These are phyloP conservation scores for Ammodytes marinus DNA, from an alignment of 2,113 vertebrate species.

Conservation along the genomic window DNA sequence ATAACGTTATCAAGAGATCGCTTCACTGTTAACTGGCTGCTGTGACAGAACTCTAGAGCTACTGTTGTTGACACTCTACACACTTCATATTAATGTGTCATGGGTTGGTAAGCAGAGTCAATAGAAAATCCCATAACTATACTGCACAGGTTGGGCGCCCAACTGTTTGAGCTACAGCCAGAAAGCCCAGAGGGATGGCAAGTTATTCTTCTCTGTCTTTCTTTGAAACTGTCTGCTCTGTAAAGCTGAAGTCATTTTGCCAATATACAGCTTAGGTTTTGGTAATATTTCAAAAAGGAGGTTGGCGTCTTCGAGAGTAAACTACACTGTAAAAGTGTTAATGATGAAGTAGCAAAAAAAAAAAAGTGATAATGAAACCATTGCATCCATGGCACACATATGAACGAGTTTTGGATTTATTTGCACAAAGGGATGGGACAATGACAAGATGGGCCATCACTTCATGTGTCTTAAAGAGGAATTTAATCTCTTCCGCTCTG, in stretches of 20 bases:
- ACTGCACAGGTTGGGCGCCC: conserved; percentile 1
- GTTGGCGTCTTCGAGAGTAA: neutral
- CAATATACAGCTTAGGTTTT: neutral
- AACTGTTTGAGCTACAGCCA: neutral
- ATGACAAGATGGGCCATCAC: too few species aligned
- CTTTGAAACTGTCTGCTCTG: neutral
- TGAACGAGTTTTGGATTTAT: too few species aligned
- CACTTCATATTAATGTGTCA: conserved; percentile 15
- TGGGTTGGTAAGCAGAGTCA: neutral
- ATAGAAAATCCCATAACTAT: conserved; percentile 6
- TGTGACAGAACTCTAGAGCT: neutral
- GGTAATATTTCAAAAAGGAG: neutral
- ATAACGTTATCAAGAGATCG: neutral
- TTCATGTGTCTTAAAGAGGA: too few species aligned
- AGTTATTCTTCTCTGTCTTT: neutral
- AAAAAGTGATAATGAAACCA: too few species aligned
- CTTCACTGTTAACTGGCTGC: neutral
- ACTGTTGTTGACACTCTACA: conserved; percentile 14
- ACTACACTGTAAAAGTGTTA: too few species aligned
- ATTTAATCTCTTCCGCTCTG: too few species aligned
- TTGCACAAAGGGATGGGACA: too few species aligned
- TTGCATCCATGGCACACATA: too few species aligned
- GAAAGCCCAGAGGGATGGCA: neutral
- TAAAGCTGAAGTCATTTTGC: neutral
- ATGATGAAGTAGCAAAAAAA: too few species aligned